Evolutionary conservation across 2,797 vertebrate genomes (phyloP).

Genomic region (Petrocephalus sullivani): DNA sequence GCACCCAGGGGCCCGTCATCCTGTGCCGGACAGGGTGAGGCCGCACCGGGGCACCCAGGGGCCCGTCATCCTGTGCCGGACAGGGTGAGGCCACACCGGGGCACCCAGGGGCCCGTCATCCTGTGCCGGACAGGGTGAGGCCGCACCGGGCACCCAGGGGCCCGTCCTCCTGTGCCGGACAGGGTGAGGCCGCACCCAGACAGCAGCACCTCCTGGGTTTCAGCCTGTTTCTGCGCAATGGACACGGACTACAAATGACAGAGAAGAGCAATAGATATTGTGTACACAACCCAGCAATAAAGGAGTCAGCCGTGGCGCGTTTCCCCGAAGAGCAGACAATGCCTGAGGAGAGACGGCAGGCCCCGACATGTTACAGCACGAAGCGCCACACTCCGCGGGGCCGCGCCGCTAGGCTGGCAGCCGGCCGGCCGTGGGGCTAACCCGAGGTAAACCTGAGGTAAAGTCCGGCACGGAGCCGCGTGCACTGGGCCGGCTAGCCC

Average conservation of each 20-base stretch:
- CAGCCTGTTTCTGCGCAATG: not conserved
- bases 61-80: not conserved
- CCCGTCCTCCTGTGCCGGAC: too few species aligned
- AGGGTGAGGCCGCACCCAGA: not conserved
- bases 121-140: not conserved
- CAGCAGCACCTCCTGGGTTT: not conserved
- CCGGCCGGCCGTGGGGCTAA: not conserved
- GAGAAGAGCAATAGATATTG: not conserved
- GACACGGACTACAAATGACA: not conserved
- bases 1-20: too few species aligned
- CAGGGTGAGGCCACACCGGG: not conserved
- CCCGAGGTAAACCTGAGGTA: not conserved
- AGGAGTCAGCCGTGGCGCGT: not conserved
- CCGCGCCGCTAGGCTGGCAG: not conserved
- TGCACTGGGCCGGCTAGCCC: constrained; percentile 7
- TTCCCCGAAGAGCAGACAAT: not conserved
- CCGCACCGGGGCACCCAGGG: too few species aligned
- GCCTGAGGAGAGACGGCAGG: constrained; percentile 24
- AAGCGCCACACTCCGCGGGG: not conserved
- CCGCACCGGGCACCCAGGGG: too few species aligned
- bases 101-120: not conserved
- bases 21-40: too few species aligned
- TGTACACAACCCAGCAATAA: not conserved
- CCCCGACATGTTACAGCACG: constrained; percentile 29
- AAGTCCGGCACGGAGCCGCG: not conserved